A percentile compares a stretch with the other conserved stretches of the same genome.
phyloP scores from a whole-genome alignment of 2,113 vertebrate genomes.

The Chaenocephalus aceratus region DNA sequence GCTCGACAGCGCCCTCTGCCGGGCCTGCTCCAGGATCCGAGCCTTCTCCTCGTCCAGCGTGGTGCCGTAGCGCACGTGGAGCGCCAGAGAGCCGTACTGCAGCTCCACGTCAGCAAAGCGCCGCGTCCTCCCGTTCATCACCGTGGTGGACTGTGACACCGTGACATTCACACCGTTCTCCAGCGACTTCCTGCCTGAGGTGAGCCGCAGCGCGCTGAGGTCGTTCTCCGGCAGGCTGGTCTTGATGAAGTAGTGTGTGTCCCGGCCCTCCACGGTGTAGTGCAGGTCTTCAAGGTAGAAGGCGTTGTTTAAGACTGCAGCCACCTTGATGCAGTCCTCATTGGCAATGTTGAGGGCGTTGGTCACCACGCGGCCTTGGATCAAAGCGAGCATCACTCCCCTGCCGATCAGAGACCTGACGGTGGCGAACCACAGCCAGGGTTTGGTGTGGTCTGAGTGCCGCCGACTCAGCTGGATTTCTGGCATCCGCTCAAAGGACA shows the following conservation, averaged over 20 bases:
- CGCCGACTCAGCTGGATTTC: conserved; percentile 91
- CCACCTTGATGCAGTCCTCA: conserved; percentile 99
- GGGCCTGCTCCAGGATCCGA: conserved; percentile 94
- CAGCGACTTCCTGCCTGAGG: conserved; percentile 92
- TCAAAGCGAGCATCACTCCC: conserved; percentile 97
- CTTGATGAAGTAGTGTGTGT: conserved; percentile 99
- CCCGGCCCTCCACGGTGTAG: conserved; percentile 94
- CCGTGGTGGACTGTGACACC: conserved; percentile 96
- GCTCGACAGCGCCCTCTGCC: conserved; percentile 93
- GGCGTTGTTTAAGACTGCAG: conserved; percentile 95
- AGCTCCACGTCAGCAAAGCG: conserved; percentile 98
- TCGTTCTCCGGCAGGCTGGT: conserved; percentile 95
- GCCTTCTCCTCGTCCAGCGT: conserved; percentile 97
- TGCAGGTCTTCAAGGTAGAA: conserved; percentile 97
- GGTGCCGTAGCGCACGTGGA: conserved; percentile 96
- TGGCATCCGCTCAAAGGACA: conserved; percentile 95
- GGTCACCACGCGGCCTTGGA: conserved; percentile 95
- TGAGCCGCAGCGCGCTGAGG: conserved; percentile 92
- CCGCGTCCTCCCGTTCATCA: conserved; percentile 95
- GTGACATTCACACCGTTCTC: conserved; percentile 98
- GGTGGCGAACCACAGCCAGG: conserved; percentile 96
- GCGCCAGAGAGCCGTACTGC: conserved; percentile 91
- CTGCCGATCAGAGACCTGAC: conserved; percentile 96
- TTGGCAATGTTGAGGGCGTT: conserved; percentile 97
- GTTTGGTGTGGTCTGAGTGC: conserved; percentile 84